Base-by-base conservation (phyloP, 2,888 invertebrate genomes). In the Atherix ibis region DNA sequence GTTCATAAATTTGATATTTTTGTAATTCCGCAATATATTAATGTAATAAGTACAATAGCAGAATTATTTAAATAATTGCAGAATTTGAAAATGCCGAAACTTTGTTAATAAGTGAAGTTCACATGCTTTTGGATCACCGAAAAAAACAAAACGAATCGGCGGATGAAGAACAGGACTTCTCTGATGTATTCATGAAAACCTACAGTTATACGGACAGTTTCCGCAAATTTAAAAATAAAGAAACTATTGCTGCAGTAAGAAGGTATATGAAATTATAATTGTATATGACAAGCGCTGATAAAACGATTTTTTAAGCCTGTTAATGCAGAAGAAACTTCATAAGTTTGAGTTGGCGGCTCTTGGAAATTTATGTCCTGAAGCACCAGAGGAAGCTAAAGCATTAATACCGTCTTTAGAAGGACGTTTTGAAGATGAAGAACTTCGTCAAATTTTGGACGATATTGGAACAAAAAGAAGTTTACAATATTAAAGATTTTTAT, bases 51-150 rank as follows among this genome's bases (percentile, higher is more conserved):
- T 22, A 6, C 6, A 22, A 22, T 6, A 22, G 22, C 6, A 22
- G 22, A n/a, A n/a, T n/a, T 13, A n/a, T 28, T 37, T 39, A 22
- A n/a, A 14, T 35, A 15, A 44, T 60, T 61, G 25, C 56, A 91
- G 95, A 97, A 64, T 98, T 98, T 64, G 97, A 97, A 66, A 92
- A 88, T 65, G 92, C 94, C 2, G 97, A 98, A 65, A 95, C 98
- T 0, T 64, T 98, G 37, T 66, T 98, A 34, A 92, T 95, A 55
- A 94, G 94, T 3, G 91, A 91, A 66, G 91, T 91, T 1, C 84
- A 85, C 54, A 91, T 98, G 85, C 66, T 98, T 48, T 61, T 98
- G 48, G 94, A 97, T 54, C 95, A 98, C 62, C 73, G 98, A 34
- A 94, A 95, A 60, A 83, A 85, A 22, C 95, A 97, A 62, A 97